Evolutionary conservation across 1,140 invertebrate genomes (phyloP).

Genomic region (Calosoma granatense): DNA sequence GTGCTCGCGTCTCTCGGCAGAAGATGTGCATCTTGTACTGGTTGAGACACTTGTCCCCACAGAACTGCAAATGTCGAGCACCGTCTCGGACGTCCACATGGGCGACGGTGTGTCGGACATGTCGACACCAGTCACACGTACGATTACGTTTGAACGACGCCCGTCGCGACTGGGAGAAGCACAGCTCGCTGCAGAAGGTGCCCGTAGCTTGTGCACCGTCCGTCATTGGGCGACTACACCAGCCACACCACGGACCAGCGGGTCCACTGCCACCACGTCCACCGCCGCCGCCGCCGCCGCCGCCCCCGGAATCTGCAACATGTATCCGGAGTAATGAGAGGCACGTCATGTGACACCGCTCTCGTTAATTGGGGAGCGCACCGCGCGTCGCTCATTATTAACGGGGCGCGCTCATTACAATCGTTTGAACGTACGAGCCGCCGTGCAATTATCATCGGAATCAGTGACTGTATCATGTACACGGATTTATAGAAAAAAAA

Average conservation of each 20-base stretch:
- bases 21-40: constrained; percentile 96
- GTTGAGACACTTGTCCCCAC: constrained; percentile 84
- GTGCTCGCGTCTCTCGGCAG: constrained; percentile 81
- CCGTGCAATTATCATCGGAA: background rate
- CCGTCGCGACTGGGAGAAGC: constrained; percentile 76
- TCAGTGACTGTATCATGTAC: background rate
- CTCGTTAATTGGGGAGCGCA: background rate
- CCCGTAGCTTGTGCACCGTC: constrained; percentile 38
- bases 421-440: no score
- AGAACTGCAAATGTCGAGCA: constrained; percentile 69
- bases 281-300: constrained; percentile 16
- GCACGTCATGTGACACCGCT: background rate
- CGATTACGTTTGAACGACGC: constrained; percentile 85
- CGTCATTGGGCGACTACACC: constrained; percentile 30
- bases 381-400: background rate
- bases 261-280: constrained; percentile 30
- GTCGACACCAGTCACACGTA: constrained; percentile 89
- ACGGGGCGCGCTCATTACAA: background rate
- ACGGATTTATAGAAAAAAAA: no score
- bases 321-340: background rate
- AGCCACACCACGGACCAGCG: constrained; percentile 22
- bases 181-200: constrained; percentile 76
- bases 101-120: constrained; percentile 81
- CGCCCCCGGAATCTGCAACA: background rate
- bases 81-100: constrained; percentile 82